Conservation (phyloP, 2,888 invertebrate species). For the Chymomyza caudatula region DNA sequence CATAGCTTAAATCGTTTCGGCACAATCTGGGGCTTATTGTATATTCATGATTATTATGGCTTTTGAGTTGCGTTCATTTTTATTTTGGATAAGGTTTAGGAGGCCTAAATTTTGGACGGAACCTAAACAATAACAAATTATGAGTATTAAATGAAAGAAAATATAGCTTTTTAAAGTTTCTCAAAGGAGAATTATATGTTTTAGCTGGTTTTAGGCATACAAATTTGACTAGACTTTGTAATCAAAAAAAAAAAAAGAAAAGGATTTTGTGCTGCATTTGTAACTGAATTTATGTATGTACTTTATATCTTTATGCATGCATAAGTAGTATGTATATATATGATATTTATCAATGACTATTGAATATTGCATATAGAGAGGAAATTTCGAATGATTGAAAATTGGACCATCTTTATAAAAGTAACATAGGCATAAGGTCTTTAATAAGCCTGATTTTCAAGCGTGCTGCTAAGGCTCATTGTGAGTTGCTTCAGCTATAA, state of each 20-base stretch:
- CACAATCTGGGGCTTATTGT: slow-evolving; percentile 54
- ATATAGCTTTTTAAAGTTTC: background rate
- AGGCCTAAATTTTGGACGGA: slow-evolving; percentile 52
- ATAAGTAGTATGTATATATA: too few species aligned
- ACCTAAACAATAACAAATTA: slow-evolving; percentile 45
- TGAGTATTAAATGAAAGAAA: slow-evolving; percentile 12
- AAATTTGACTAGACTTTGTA: slow-evolving; percentile 37
- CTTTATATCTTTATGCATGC: background rate
- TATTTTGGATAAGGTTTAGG: slow-evolving; percentile 1
- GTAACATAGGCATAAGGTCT: too few species aligned
- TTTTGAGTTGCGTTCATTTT: background rate
- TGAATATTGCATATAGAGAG: too few species aligned
- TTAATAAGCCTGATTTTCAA: too few species aligned
- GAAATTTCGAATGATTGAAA: background rate
- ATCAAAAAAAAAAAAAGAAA: background rate
- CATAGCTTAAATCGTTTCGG: slow-evolving; percentile 39
- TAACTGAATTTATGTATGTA: background rate
- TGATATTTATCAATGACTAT: too few species aligned
- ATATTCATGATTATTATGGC: slow-evolving; percentile 20
- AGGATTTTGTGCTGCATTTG: slow-evolving; percentile 27
- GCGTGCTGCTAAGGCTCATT: too few species aligned
- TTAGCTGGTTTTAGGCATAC: slow-evolving; percentile 1
- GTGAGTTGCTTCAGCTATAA: too few species aligned
- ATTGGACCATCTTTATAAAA: too few species aligned
- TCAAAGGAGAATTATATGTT: background rate